Percentiles rank a stretch among this genome's conserved stretches.
These are phyloP conservation scores for Gasterosteus aculeatus DNA, from an alignment of 2,113 vertebrate genomes.

Conservation along the genomic window DNA sequence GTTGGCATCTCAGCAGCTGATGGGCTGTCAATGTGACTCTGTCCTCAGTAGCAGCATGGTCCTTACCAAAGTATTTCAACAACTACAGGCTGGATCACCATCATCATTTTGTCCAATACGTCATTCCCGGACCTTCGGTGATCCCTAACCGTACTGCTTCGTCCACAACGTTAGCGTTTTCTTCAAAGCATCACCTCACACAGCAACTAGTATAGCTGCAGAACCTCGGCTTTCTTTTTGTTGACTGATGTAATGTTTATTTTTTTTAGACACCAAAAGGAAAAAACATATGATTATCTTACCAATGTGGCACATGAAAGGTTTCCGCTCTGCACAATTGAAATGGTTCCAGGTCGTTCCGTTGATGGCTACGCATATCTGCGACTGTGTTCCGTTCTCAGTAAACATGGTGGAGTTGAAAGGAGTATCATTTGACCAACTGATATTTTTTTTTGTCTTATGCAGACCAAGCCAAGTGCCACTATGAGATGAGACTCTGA, in stretches of 20 bases:
- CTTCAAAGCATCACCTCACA: neutral
- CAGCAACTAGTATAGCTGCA: neutral
- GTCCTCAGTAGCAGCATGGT: neutral
- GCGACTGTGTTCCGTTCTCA: rapidly evolving
- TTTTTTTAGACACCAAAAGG: neutral
- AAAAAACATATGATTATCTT: slow-evolving; percentile 14
- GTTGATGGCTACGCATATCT: slow-evolving; percentile 41
- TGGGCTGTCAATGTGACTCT: neutral
- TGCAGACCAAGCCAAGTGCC: slow-evolving; percentile 45
- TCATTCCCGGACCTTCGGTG: neutral
- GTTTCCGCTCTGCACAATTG: neutral
- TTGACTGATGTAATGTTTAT: neutral
- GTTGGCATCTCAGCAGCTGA: neutral
- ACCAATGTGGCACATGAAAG: slow-evolving; percentile 70
- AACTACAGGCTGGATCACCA: neutral
- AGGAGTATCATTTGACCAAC: slow-evolving; percentile 55
- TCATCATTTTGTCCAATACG: neutral
- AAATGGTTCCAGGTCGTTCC: rapidly evolving
- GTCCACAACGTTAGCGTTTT: neutral
- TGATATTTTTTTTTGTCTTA: rapidly evolving
- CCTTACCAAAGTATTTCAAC: neutral
- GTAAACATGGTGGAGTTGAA: rapidly evolving
- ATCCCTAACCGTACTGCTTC: neutral
- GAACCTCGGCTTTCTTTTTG: neutral
- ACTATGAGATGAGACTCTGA: too few species aligned